A percentile compares a stretch with the other conserved stretches of the same genome.
Conservation (phyloP, 1,140 invertebrate species). For the Zaprionus davidi region DNA sequence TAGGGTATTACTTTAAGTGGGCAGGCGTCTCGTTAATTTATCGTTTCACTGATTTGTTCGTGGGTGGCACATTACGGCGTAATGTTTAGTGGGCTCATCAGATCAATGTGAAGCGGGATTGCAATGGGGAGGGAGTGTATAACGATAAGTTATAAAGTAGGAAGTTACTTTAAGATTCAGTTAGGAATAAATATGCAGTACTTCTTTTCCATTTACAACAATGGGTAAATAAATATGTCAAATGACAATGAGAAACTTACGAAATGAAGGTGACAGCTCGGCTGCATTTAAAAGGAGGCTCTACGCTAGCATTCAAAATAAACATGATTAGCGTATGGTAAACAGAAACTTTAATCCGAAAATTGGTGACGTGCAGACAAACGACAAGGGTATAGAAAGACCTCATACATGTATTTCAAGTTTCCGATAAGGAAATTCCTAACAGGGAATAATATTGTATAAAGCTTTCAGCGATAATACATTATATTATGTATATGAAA, state of each 20-base stretch:
- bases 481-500: too few relatives aligned
- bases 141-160: neutral
- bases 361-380: too few relatives aligned
- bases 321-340: too few relatives aligned
- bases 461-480: too few relatives aligned
- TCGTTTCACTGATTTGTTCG: constrained; percentile 74
- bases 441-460: too few relatives aligned
- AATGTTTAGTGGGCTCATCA: constrained; percentile 15
- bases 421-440: too few relatives aligned
- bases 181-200: neutral
- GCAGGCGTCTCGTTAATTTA: constrained; percentile 66
- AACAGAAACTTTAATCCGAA: too few relatives aligned
- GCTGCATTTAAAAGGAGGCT: neutral
- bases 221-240: neutral
- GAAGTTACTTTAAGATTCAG: neutral
- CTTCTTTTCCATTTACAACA: neutral
- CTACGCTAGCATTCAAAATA: too few relatives aligned
- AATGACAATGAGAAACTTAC: neutral
- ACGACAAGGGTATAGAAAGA: too few relatives aligned
- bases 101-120: neutral
- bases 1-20: constrained; percentile 54
- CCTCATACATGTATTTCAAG: too few relatives aligned
- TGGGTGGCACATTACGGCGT: constrained; percentile 30
- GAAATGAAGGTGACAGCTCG: neutral
- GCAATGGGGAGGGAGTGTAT: neutral